Base-by-base conservation (phyloP, 2,888 invertebrate species). In the Orthonevra nobilis region DNA sequence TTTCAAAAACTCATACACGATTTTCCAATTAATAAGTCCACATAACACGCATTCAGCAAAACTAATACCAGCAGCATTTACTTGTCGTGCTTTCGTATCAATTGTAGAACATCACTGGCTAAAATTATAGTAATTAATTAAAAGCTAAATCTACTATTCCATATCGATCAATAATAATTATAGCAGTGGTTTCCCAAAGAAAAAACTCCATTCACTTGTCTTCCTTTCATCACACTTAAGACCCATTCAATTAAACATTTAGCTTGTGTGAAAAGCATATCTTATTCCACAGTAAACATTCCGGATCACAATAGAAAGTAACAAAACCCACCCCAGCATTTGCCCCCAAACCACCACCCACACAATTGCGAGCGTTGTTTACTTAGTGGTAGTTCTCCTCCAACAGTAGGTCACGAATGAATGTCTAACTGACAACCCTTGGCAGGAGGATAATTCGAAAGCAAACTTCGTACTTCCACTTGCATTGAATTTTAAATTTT, bases 401-500 rank as follows among this genome's bases (percentile, higher is more conserved):
- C 56, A 63, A 7, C 17, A 40, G 7, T 52, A 42, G 52, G 48
- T 44, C 50, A 60, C 14, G 44, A 26, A 7, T 26, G 19, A 10
- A 38, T n/a, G 17, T 12, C 7, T 19, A 9, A 28, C 5, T 38
- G 3, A 20, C 3, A 20, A 17, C 20, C 14, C 46, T 36, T n/a
- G n/a, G 10, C 26, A 54, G 7, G 14, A 34, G 44, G 5, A 44
- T 12, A 23, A 34, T 44, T 64, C 17, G 26, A 44, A 64, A 23
- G 1, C 12, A 32, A 44, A 26, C 36, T 30, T 1, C 15, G 6
- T 17, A 6, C 23, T 48, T 48, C 10, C 23, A 64, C 28, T 74
- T 75, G 19, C 32, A 32, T 30, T 28, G 34, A 42, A 56, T 72
- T 66, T 60, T 54, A 54, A 61, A 61, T 50, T 23, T 5, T 23